These are phyloP conservation scores for Sebastes nivosus DNA, from an alignment of 2,797 vertebrate species.

Conservation along the genomic window DNA sequence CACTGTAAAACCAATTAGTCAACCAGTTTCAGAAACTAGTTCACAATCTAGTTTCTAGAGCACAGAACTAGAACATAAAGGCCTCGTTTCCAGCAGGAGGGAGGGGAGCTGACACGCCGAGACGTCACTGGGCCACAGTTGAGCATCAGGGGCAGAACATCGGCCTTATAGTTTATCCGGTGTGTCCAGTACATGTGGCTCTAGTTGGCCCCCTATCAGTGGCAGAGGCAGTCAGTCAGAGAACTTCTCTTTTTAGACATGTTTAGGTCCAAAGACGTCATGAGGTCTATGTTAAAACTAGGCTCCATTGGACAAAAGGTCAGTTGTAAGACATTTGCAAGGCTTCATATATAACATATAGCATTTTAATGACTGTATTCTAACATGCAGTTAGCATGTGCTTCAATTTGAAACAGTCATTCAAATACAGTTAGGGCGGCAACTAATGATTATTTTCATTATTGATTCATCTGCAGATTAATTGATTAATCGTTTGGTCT, in stretches of 20 bases:
- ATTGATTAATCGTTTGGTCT: too few relatives aligned
- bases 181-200: background rate
- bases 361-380: background rate
- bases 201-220: background rate
- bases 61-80: conserved; percentile 24
- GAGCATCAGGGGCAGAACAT: background rate
- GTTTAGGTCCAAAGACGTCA: background rate
- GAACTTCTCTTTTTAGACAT: background rate
- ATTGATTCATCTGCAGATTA: accelerated
- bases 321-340: background rate
- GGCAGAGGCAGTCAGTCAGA: background rate
- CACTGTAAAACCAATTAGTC: conserved; percentile 7
- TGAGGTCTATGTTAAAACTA: background rate
- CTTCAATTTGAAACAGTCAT: background rate
- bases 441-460: too few relatives aligned
- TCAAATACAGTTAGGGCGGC: too few relatives aligned
- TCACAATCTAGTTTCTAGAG: conserved; percentile 19
- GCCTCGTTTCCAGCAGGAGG: background rate
- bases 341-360: background rate
- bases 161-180: background rate
- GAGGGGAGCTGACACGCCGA: background rate
- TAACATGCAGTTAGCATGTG: background rate
- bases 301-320: background rate
- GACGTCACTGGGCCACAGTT: background rate
- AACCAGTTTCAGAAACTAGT: conserved; percentile 19